Evolutionary conservation across 2,797 vertebrate species (phyloP).

Genomic region (Eulemur albifrons): DNA sequence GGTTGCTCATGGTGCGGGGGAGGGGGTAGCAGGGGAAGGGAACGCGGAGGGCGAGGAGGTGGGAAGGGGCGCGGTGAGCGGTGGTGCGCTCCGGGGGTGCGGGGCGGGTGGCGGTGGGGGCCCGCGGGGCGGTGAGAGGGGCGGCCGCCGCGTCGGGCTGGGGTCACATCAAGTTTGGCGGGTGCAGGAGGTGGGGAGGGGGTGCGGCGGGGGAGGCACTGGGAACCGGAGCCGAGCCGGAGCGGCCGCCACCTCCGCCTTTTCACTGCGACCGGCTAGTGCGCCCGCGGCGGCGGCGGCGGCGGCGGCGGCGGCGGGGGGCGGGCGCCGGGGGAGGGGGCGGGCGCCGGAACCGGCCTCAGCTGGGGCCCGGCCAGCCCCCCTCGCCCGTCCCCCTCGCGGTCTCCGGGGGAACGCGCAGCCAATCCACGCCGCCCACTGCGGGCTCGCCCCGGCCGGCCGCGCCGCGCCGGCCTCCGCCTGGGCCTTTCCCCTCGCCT

Average conservation of each 20-base stretch:
- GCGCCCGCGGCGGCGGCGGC: constrained; percentile 46
- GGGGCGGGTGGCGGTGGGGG: constrained; percentile 26
- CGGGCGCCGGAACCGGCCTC: constrained; percentile 70
- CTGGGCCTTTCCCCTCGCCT: not conserved
- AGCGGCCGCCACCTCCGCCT: constrained; percentile 61
- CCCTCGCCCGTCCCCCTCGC: constrained; percentile 56
- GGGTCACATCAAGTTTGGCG: constrained; percentile 72
- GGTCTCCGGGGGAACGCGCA: constrained; percentile 73
- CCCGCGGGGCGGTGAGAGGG: constrained; percentile 17
- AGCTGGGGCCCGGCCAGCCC: constrained; percentile 71
- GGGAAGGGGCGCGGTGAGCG: constrained; percentile 45
- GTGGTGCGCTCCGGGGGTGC: constrained; percentile 55
- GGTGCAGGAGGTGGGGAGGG: not conserved
- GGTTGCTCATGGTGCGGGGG: constrained; percentile 81
- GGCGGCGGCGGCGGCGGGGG: not conserved
- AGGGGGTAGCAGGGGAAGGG: constrained; percentile 41
- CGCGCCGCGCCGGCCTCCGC: not conserved
- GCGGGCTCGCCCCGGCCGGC: constrained; percentile 55
- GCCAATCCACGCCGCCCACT: constrained; percentile 77
- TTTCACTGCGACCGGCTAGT: constrained; percentile 71
- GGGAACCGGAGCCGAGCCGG: constrained; percentile 45
- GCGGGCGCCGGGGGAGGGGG: constrained; percentile 39
- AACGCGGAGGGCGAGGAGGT: constrained; percentile 15
- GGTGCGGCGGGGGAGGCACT: not conserved
- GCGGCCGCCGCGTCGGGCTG: constrained; percentile 13